A percentile compares a stretch with the other conserved stretches of the same genome.
Evolutionary conservation across 2,113 vertebrate species (phyloP).

Genomic region (Lophius piscatorius): DNA sequence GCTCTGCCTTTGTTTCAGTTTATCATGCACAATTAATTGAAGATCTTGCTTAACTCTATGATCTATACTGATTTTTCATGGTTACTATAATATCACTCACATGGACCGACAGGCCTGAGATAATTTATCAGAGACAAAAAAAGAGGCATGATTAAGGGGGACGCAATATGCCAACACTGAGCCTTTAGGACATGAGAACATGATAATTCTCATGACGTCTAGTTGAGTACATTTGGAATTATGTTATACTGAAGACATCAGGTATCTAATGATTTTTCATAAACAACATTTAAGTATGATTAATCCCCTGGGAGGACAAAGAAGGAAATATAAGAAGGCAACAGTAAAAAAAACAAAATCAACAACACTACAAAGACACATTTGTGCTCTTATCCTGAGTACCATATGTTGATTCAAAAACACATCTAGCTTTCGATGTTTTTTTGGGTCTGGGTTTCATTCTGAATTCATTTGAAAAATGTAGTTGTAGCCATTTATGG

Average conservation of each 20-base stretch:
- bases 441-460: too few species aligned
- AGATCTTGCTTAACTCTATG: constrained; percentile 10
- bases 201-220: too few species aligned
- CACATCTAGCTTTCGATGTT: too few species aligned
- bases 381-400: too few species aligned
- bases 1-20: neutral
- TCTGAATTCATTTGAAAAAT: neutral
- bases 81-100: constrained; percentile 14
- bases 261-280: constrained; percentile 3
- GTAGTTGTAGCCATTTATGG: neutral
- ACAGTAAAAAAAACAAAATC: too few species aligned
- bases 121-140: neutral
- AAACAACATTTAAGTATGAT: constrained; percentile 2
- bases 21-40: neutral
- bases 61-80: constrained; percentile 29
- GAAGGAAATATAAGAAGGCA: constrained; percentile 34
- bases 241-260: constrained; percentile 14
- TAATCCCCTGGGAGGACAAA: constrained; percentile 7
- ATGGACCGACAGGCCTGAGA: constrained; percentile 1
- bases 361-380: too few species aligned
- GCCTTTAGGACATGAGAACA: too few species aligned
- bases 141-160: neutral
- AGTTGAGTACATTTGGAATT: constrained; percentile 4
- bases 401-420: too few species aligned
- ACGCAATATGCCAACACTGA: too few species aligned